These are phyloP conservation scores for Melanotaenia duboulayi DNA, from an alignment of 2,113 vertebrate genomes.

Conservation along the genomic window DNA sequence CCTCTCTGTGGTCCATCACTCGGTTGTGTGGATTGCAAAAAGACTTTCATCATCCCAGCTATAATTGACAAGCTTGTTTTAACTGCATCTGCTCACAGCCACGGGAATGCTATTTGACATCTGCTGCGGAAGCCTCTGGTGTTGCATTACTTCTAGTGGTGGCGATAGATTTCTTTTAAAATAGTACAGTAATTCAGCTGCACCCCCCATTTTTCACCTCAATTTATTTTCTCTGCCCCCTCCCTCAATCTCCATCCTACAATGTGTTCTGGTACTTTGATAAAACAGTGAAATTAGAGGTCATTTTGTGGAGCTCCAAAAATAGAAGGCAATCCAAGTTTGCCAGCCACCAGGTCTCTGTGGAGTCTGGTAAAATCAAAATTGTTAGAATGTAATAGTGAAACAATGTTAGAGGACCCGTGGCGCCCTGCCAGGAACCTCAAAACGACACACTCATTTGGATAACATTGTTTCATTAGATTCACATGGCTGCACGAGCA, in stretches of 20 bases:
- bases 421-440: constrained; percentile 29
- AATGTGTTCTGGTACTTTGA: constrained; percentile 46
- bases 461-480: constrained; percentile 52
- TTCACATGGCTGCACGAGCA: constrained; percentile 32
- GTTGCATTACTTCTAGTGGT: constrained; percentile 42
- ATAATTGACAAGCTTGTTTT: constrained; percentile 65
- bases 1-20: constrained; percentile 62
- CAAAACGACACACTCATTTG: constrained; percentile 6
- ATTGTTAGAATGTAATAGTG: constrained; percentile 53
- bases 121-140: constrained; percentile 56
- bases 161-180: constrained; percentile 22
- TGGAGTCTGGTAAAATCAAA: constrained; percentile 66
- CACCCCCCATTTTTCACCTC: constrained; percentile 10
- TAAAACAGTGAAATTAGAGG: constrained; percentile 75
- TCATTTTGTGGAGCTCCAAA: constrained; percentile 67
- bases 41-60: constrained; percentile 61
- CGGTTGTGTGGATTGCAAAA: constrained; percentile 20
- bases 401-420: constrained; percentile 50
- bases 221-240: constrained; percentile 4
- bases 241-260: not conserved
- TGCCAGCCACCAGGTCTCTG: constrained; percentile 62
- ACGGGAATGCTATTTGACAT: constrained; percentile 57
- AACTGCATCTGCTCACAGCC: constrained; percentile 50
- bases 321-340: constrained; percentile 75
- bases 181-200: constrained; percentile 30